Base-by-base conservation (phyloP, 1,140 invertebrate genomes). In the Danaus melanippus region DNA sequence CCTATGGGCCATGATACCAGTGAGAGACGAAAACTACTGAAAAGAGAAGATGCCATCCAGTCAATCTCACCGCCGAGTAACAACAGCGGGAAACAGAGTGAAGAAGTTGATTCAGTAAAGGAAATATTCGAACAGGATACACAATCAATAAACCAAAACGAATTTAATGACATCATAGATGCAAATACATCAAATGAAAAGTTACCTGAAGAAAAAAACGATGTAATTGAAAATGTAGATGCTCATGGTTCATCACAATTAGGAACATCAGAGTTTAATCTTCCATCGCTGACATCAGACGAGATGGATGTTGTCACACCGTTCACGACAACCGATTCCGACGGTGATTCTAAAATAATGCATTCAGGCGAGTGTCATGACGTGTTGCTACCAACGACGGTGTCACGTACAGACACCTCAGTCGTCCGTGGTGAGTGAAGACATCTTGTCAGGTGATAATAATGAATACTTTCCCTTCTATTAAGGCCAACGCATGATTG, bases 401-500 rank as follows among this genome's bases (percentile, higher is more conserved):
- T 86, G 63, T 71, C 72, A 42, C 71, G 84, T 49, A 71, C 57
- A 74, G 79, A 84, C 58, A 72, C 76, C 50, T 70, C 81, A 62
- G 76, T 82, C 79, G 79, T 77, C 75, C 74, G 84, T 75, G 84
- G 84, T 86, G 84, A 86, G 84, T 86, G 84, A 86, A 81, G 84
- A 83, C 84, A 82, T 76, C 80, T 72, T 79, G 69, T 78, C 84
- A 86, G 84, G 84, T 86, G 84, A 86, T 84, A 82, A 81, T 32
- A 32, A 32, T 32, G 4, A 32, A 32, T 71, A 67, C 69, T 76
- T 86, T 84, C 68, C 71, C 66, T 84, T 75, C 60, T 83, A 74
- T 74, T 76, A 78, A 76, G 78, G 75, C 74, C 76, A 76, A 75
- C 67, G 82, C 79, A 85, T 85, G 76, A 74, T 60, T 70, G 79